phyloP scores from a whole-genome alignment of 2,113 vertebrate species.

The Meleagris gallopavo region DNA sequence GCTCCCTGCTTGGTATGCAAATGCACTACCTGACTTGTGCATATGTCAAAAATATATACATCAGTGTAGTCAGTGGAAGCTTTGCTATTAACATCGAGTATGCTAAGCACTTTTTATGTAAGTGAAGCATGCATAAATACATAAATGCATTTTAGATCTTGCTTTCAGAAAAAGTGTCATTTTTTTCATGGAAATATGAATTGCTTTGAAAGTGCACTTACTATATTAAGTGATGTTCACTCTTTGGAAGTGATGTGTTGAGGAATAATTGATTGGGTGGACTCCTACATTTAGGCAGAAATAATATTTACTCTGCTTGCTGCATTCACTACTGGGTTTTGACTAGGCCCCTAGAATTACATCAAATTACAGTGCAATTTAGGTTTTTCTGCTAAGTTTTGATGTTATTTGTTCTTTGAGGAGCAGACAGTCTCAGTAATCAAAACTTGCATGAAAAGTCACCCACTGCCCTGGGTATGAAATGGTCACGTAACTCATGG shows the following conservation, averaged over 20 bases:
- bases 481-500: background rate
- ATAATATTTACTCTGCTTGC: background rate
- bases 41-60: constrained; percentile 47
- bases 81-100: constrained; percentile 38
- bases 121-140: constrained; percentile 41
- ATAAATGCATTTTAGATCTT: constrained; percentile 31
- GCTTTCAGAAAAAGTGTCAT: background rate
- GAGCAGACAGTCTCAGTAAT: background rate
- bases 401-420: background rate
- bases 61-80: background rate
- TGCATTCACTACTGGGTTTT: background rate
- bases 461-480: background rate
- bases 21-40: constrained; percentile 46
- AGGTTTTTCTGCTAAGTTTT: background rate
- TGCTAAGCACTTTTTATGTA: constrained; percentile 11
- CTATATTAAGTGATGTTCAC: constrained; percentile 12
- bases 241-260: background rate
- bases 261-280: background rate
- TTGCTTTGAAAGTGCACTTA: background rate
- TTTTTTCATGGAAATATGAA: constrained; percentile 53
- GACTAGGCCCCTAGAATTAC: background rate
- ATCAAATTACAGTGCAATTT: background rate
- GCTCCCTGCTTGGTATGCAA: constrained; percentile 49
- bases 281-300: background rate
- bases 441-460: background rate